Conservation (phyloP, 2,888 invertebrate genomes). For the Bruchidius siliquastri region DNA sequence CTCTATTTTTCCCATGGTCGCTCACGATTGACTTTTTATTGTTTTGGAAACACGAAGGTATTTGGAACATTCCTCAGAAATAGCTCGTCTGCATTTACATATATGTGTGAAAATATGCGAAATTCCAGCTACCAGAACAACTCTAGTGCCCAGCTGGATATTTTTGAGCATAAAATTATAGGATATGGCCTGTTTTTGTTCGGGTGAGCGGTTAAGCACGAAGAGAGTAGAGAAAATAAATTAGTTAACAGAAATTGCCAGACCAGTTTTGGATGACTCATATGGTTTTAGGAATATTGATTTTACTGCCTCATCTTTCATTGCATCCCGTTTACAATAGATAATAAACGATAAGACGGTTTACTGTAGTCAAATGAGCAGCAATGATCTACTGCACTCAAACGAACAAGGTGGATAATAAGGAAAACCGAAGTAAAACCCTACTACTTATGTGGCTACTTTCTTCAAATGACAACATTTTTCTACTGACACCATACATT, state of each 20-base stretch:
- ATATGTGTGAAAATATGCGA: slow-evolving; percentile 2
- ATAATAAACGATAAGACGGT: too few relatives aligned
- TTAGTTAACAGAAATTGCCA: neutral
- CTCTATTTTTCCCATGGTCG: slow-evolving; percentile 43
- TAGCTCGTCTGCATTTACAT: neutral
- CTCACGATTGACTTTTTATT: slow-evolving; percentile 38
- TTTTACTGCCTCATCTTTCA: too few relatives aligned
- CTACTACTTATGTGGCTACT: too few relatives aligned
- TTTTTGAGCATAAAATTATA: neutral
- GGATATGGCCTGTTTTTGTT: neutral
- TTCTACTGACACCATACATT: too few relatives aligned
- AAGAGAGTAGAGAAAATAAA: neutral
- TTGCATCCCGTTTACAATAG: too few relatives aligned
- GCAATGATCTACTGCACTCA: too few relatives aligned
- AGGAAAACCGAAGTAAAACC: too few relatives aligned
- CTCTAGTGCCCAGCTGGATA: neutral
- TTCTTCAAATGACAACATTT: too few relatives aligned
- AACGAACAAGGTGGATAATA: too few relatives aligned
- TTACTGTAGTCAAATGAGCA: too few relatives aligned
- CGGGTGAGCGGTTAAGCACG: neutral
- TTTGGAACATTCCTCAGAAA: slow-evolving; percentile 16
- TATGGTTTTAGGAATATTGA: neutral
- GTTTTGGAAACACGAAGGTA: slow-evolving; percentile 14
- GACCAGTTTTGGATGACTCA: neutral
- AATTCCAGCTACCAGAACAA: slow-evolving; percentile 1